phyloP scores from a whole-genome alignment of 30 jellyfish, hydroid and myxozoan genomes.

The Catostylus mosaicus region DNA sequence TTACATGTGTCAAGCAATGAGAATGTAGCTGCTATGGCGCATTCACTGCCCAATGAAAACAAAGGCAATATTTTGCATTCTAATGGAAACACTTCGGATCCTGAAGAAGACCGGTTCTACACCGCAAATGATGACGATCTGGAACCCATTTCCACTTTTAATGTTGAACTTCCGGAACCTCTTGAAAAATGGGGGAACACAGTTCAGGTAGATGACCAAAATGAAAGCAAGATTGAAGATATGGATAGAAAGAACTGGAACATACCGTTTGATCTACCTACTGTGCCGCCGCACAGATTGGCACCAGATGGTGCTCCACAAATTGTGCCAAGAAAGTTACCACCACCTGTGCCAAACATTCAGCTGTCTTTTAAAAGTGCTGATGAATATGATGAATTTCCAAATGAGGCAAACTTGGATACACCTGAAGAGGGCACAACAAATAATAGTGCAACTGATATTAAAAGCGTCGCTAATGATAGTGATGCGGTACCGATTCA shows the following conservation, averaged over 20 bases:
- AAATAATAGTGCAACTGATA: too few relatives aligned
- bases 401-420: not conserved
- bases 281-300: constrained; percentile 25
- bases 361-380: not conserved
- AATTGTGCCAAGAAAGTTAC: not conserved
- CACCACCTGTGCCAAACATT: not conserved
- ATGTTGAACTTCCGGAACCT: not conserved
- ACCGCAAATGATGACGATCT: not conserved
- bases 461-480: too few relatives aligned
- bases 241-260: not conserved
- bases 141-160: not conserved
- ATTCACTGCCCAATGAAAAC: constrained; percentile 22
- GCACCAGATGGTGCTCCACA: constrained; percentile 24
- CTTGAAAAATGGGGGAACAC: too few relatives aligned
- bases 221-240: not conserved
- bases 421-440: too few relatives aligned
- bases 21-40: constrained; percentile 14
- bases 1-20: constrained; percentile 15
- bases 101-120: not conserved
- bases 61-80: not conserved
- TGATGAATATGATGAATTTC: not conserved
- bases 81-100: not conserved
- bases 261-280: not conserved
- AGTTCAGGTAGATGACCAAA: too few relatives aligned
- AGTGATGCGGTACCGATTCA: too few relatives aligned